phyloP scores from a whole-genome alignment of 2,888 invertebrate species.

The Campaea margaritaria region DNA sequence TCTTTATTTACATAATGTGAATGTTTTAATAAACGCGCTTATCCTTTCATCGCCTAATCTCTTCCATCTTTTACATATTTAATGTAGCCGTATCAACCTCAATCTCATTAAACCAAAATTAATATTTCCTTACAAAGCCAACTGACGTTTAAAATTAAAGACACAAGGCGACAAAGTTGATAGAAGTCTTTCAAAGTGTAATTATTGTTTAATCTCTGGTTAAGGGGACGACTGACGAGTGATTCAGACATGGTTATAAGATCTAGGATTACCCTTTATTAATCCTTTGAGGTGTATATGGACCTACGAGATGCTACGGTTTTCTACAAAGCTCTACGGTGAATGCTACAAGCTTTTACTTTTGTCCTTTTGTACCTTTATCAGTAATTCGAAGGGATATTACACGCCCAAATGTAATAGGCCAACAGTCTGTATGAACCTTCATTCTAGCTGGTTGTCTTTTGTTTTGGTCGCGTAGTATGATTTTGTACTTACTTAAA shows the following conservation, averaged over 20 bases:
- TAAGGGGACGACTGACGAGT: constrained; percentile 33
- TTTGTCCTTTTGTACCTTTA: no score
- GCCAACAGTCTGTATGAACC: no score
- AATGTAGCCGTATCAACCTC: constrained; percentile 16
- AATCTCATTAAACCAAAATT: constrained; percentile 19
- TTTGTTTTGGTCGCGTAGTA: no score
- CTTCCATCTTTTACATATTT: constrained; percentile 18
- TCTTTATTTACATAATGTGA: background rate
- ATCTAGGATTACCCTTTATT: constrained; percentile 15
- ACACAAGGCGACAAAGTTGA: constrained; percentile 22
- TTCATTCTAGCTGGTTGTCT: no score
- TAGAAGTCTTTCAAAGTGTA: constrained; percentile 2
- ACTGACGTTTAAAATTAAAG: constrained; percentile 41
- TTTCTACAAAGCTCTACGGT: constrained; percentile 14
- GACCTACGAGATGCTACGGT: constrained; percentile 7
- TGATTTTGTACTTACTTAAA: no score
- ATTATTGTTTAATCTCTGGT: background rate
- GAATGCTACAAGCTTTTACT: background rate
- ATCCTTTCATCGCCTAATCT: constrained; percentile 23
- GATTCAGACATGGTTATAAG: constrained; percentile 22
- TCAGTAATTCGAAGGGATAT: no score
- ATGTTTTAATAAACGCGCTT: constrained; percentile 14
- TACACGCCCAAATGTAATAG: no score
- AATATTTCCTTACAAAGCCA: constrained; percentile 29
- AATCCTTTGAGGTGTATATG: constrained; percentile 3